Evolutionary conservation across 2,113 vertebrate species (phyloP), one percentile per base, ranked within the genome.

Genomic region (Cinclus cinclus): DNA sequence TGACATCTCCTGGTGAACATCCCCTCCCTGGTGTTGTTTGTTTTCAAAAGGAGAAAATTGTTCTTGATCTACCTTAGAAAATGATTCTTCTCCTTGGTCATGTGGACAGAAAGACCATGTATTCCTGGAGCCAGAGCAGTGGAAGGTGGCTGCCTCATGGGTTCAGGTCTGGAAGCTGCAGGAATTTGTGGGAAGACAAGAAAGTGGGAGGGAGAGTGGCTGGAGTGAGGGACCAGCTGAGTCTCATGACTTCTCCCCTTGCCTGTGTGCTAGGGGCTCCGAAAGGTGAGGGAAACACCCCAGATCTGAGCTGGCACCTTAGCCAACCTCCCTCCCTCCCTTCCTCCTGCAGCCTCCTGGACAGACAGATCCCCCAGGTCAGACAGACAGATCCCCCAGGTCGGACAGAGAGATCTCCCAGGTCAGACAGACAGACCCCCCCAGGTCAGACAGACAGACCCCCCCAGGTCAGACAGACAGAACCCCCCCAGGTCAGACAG

Each of bases 401-500:
- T 37, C 15, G 8, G 35, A 37, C 35, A 37, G 14, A 37, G 35
- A 37, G 35, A 44, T 44, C 42, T 16, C 42, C 17, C 42, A 37
- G 16, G 42, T 44, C 35, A 8, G 35, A 37, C 10, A 47, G 21
- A 22, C 21, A 47, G 4, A 47, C 22, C 46, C 11, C 11, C 46
- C 5, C 21, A 22, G 46, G 11, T 47, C 46, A 47, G 21, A 47
- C 21, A 11, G 21, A 10, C 46, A 46, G 9, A 46, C 11, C 46
- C 35, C 35, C 35, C 35, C 35, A 37, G 23, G 47, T 47, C 44
- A 46, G 19, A 46, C 16, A 20, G 44, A 20, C 44, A 46, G 19
- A 46, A 20, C 35, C 44, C 44, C 50, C 20, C 1, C 4, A 16
- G 63, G 6, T 13, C 12, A 7, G 35, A 4, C 21, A 0, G 0